Base-by-base conservation (phyloP, 2,113 vertebrate genomes). In the Lepus europaeus region DNA sequence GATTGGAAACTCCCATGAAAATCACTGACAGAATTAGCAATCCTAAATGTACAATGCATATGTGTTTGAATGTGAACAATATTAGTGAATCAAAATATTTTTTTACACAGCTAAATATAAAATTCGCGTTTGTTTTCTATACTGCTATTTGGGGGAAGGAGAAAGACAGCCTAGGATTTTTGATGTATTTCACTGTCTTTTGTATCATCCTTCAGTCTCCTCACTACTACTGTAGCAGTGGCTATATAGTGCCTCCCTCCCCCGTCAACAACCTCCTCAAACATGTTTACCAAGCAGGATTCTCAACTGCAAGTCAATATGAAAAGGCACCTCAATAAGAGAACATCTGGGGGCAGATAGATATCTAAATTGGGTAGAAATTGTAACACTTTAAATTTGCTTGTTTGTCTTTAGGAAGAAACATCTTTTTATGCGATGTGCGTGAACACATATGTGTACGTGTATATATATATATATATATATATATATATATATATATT, bases 401-500 rank as follows among this genome's bases (percentile, higher is more conserved):
- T 16, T 29, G 25, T 77, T 72, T 92, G 17, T 80, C 6, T 51
- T 93, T 33, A 87, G 19, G 77, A 93, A 87, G 13, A 87, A 94
- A 90, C 78, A 4, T 23, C 7, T 68, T 94, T 80, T 68, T 20
- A 56, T 79, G 56, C 92, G 83, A 33, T 90, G 2, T n/a, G 14
- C 29, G 5, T 85, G 1, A 20, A 12, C 23, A 78, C 49, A 14
- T 9, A 5, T 8, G 0, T 31, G 0, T 16, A 9, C 10, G 9
- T 85, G 4, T 36, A 0, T 69, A 0, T 59, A 0, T 90, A 6
- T 53, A 4, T 29, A 5, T 13, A 16, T 8, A 1, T 22, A 4
- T 22, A 12, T 51, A 2, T 59, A 1, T 73, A 1, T 56, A 1
- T 51, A 1, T 51, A 9, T 66, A 0, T 53, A 3, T 91, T 2